These are phyloP conservation scores for Meliscaeva auricollis DNA, from an alignment of 2,888 invertebrate genomes.

Conservation along the genomic window DNA sequence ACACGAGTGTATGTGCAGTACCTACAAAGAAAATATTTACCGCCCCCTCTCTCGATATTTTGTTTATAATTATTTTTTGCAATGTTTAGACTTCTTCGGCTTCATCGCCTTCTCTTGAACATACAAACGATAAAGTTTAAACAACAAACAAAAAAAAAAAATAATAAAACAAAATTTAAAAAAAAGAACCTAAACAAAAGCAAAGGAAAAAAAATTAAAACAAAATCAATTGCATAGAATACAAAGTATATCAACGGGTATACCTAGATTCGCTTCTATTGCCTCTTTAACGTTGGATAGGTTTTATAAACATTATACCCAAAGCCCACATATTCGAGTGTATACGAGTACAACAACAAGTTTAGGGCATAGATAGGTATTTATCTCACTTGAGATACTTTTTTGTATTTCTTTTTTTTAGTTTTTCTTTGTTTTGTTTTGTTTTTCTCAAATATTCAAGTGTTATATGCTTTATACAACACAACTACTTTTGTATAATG, in stretches of 20 bases:
- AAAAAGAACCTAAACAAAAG: too few species aligned
- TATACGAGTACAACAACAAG: slow-evolving; percentile 13
- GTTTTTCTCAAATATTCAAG: slow-evolving; percentile 25
- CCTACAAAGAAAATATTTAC: neutral
- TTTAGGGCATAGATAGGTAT: slow-evolving; percentile 33
- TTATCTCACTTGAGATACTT: slow-evolving; percentile 67
- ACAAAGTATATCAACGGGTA: neutral
- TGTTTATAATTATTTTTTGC: slow-evolving; percentile 29
- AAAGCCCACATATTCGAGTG: neutral
- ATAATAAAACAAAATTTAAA: neutral
- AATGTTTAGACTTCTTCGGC: slow-evolving; percentile 40
- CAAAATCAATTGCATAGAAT: slow-evolving; percentile 53
- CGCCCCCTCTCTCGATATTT: neutral
- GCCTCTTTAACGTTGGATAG: slow-evolving; percentile 33
- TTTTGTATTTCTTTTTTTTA: slow-evolving; percentile 29
- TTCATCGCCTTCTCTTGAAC: neutral
- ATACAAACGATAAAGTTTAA: slow-evolving; percentile 40
- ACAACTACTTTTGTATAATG: neutral
- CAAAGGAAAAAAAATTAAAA: too few species aligned
- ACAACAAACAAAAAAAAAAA: neutral
- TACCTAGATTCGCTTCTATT: neutral
- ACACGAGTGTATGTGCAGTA: neutral
- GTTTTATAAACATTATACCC: slow-evolving; percentile 34
- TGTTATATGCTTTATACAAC: slow-evolving; percentile 6
- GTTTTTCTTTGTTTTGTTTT: slow-evolving; percentile 37